Percentiles rank a stretch among this genome's conserved stretches.
Evolutionary conservation across 2,888 invertebrate genomes (phyloP).

Genomic region (Auanema freiburgensis): DNA sequence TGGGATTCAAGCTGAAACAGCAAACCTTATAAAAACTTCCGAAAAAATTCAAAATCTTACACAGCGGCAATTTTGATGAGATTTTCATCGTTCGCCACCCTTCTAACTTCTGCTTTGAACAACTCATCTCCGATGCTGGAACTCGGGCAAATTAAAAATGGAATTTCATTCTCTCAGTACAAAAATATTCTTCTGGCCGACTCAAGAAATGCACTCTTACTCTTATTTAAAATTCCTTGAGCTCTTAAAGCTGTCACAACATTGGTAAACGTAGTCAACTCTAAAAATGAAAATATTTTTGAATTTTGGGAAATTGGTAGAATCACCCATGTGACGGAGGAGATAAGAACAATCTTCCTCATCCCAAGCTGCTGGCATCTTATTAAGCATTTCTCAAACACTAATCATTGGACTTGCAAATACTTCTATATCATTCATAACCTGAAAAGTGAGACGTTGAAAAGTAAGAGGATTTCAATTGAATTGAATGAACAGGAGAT

Average conservation of each 20-base stretch:
- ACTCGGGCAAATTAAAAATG: not conserved
- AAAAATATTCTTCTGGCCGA: not conserved
- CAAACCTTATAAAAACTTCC: not conserved
- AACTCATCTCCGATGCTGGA: conserved; percentile 17
- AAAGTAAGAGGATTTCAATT: too few species aligned
- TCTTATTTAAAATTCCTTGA: conserved; percentile 15
- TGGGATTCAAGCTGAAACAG: conserved; percentile 11
- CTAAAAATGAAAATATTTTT: conserved; percentile 8
- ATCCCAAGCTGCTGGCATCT: conserved; percentile 4
- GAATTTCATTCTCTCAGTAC: not conserved
- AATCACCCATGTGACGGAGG: conserved; percentile 19
- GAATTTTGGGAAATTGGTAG: too few species aligned
- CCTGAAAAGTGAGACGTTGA: too few species aligned
- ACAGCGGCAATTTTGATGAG: conserved; percentile 5
- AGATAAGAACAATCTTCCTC: conserved; percentile 21
- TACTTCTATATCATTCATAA: too few species aligned
- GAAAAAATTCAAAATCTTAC: not conserved
- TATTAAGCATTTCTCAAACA: too few species aligned
- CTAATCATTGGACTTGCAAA: too few species aligned
- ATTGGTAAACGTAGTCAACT: conserved; percentile 16
- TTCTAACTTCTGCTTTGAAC: conserved; percentile 14
- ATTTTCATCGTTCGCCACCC: conserved; percentile 15
- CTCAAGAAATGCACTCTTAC: conserved; percentile 16
- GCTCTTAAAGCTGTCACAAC: conserved; percentile 19
- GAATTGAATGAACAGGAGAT: too few species aligned